These are phyloP conservation scores for Azemiops feae DNA, from an alignment of 2,113 vertebrate genomes.

Conservation along the genomic window DNA sequence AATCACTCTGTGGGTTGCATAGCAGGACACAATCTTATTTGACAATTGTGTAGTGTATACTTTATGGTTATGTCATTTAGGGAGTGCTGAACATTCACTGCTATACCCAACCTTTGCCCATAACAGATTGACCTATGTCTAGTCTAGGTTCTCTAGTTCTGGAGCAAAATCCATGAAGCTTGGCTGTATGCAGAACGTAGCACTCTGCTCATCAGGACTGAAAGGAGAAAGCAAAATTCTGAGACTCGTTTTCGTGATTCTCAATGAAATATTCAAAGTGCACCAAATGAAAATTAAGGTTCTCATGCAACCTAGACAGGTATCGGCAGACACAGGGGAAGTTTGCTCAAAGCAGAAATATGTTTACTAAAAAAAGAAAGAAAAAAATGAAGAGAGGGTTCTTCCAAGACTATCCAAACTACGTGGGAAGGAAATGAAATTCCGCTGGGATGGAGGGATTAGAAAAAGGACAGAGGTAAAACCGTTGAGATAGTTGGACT, in stretches of 20 bases:
- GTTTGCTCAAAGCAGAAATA: background rate
- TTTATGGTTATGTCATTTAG: background rate
- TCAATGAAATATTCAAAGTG: background rate
- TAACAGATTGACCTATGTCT: background rate
- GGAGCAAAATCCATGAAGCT: background rate
- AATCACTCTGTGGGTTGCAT: background rate
- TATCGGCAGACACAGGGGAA: background rate
- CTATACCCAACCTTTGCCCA: background rate
- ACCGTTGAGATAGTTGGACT: background rate
- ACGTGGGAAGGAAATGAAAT: background rate
- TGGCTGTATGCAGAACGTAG: background rate
- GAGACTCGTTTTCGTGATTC: background rate
- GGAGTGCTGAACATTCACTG: background rate
- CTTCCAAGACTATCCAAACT: background rate
- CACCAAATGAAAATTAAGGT: background rate
- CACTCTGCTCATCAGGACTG: background rate
- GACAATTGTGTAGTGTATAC: background rate
- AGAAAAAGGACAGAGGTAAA: background rate
- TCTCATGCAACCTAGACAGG: background rate
- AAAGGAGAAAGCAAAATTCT: background rate
- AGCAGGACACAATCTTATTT: background rate
- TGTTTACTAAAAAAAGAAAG: background rate
- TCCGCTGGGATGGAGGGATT: background rate
- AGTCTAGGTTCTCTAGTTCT: background rate
- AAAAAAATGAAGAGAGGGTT: background rate